A percentile compares a stretch with the other conserved stretches of the same genome.
phyloP scores from a whole-genome alignment of 1,140 invertebrate species.

The Aphidius ervi region DNA sequence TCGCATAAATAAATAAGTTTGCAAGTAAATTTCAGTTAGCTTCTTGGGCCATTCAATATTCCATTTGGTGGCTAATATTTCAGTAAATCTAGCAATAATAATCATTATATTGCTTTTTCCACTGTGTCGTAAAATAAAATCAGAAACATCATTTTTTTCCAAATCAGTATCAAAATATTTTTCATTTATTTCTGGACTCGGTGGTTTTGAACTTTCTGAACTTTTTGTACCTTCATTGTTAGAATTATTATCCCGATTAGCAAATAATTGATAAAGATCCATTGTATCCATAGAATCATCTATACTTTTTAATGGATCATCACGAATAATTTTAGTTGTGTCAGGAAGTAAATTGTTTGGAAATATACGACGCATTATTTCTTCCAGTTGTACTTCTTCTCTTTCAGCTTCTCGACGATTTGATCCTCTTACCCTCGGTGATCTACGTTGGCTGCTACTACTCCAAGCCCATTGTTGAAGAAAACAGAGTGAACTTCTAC shows the following conservation, averaged over 20 bases:
- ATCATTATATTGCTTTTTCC: constrained; percentile 59
- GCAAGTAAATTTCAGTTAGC: constrained; percentile 59
- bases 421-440: constrained; percentile 59
- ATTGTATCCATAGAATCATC: constrained; percentile 63
- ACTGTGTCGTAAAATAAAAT: constrained; percentile 59
- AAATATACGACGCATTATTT: constrained; percentile 60
- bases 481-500: constrained; percentile 64
- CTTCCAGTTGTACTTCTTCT: constrained; percentile 64
- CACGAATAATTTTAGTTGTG: constrained; percentile 43
- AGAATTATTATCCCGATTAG: constrained; percentile 53
- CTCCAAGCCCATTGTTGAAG: constrained; percentile 71
- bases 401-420: constrained; percentile 56
- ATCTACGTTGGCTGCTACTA: constrained; percentile 60
- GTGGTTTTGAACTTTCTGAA: constrained; percentile 43
- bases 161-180: constrained; percentile 64
- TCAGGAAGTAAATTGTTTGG: constrained; percentile 54
- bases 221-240: constrained; percentile 39
- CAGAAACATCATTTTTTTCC: constrained; percentile 62
- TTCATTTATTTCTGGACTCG: constrained; percentile 34
- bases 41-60: constrained; percentile 60
- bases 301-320: constrained; percentile 44
- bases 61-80: constrained; percentile 60
- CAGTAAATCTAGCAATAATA: constrained; percentile 59
- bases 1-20: constrained; percentile 56
- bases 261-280: constrained; percentile 62